These are phyloP conservation scores for Pyrgus malvae DNA, from an alignment of 2,888 invertebrate species.

Conservation along the genomic window DNA sequence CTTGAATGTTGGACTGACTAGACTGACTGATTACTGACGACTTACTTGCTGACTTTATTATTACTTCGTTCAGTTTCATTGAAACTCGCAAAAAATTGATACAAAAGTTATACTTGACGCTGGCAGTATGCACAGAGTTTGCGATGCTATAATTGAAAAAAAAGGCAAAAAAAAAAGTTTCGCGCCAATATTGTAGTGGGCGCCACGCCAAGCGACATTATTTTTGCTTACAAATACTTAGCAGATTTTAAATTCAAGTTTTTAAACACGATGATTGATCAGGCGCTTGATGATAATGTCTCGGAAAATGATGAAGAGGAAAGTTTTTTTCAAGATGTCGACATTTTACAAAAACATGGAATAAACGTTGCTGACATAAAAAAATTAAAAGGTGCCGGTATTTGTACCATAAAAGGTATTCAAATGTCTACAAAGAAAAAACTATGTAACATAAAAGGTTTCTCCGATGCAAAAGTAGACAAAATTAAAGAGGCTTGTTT, in stretches of 20 bases:
- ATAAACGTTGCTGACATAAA: conserved; percentile 88
- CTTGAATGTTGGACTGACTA: no score
- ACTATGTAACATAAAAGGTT: conserved; percentile 87
- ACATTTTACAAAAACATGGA: conserved; percentile 83
- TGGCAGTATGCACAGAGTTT: no score
- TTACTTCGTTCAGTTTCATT: no score
- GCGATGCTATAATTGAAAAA: no score
- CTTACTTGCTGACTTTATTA: no score
- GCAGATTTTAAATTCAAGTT: background rate
- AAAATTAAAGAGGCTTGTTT: conserved; percentile 90
- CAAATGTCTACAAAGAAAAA: conserved; percentile 90
- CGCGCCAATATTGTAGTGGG: background rate
- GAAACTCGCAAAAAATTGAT: no score
- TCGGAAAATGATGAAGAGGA: conserved; percentile 84
- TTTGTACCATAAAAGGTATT: conserved; percentile 90
- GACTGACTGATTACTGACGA: no score
- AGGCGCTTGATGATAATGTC: conserved; percentile 65
- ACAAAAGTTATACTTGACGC: no score
- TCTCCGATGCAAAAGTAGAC: conserved; percentile 89
- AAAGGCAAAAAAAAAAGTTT: background rate
- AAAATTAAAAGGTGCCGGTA: conserved; percentile 88
- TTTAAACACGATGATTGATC: conserved; percentile 55
- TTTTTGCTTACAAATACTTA: background rate
- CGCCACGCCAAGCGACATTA: no score
- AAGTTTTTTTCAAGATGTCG: conserved; percentile 88